A percentile compares a stretch with the other conserved stretches of the same genome.
Conservation (phyloP, 2,113 vertebrate species). For the Callipepla californica region DNA sequence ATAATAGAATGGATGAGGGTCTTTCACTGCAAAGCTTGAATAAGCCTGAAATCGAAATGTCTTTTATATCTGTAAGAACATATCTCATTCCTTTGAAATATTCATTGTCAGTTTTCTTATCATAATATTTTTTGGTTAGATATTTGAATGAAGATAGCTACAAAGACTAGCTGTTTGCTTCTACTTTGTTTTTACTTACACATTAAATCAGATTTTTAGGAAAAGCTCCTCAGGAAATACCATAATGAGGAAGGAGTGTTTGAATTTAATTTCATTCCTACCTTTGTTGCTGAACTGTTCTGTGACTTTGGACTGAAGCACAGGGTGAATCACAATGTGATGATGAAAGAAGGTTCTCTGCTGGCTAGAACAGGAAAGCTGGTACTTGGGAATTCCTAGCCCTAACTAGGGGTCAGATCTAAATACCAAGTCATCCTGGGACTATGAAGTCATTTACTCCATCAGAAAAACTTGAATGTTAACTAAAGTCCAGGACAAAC, state of each 20-base stretch:
- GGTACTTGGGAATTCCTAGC: not conserved
- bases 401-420: not conserved
- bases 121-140: not conserved
- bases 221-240: not conserved
- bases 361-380: not conserved
- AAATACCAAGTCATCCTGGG: not conserved
- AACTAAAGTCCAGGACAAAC: not conserved
- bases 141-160: not conserved
- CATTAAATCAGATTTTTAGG: not conserved
- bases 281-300: not conserved
- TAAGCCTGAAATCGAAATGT: not conserved
- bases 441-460: not conserved
- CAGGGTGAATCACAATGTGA: fast-evolving
- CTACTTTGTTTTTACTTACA: not conserved
- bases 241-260: not conserved
- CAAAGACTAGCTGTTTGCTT: not conserved
- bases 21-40: not conserved
- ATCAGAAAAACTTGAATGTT: not conserved
- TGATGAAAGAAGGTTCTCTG: not conserved
- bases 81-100: not conserved
- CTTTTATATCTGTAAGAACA: not conserved
- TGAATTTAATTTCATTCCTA: not conserved
- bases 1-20: not conserved
- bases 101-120: not conserved
- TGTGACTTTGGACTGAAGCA: not conserved